Base-by-base conservation (phyloP, 2,797 vertebrate species). In the Diglossa cyanea region DNA sequence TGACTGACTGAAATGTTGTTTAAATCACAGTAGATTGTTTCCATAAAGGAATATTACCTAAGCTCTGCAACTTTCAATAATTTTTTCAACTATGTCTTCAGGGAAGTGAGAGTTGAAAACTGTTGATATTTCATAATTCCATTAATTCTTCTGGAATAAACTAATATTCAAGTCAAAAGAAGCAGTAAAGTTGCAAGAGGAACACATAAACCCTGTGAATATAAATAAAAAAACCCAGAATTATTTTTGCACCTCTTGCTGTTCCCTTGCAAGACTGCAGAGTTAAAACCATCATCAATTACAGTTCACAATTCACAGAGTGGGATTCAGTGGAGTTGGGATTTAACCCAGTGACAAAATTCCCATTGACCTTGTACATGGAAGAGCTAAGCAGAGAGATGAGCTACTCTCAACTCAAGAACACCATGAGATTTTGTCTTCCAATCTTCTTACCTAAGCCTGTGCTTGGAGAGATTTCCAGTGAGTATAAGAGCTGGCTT, bases 171-270 rank as follows among this genome's bases (percentile, higher is more conserved):
- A 65, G 20, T 90, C 11, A 76, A 88, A 88, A 58, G 13, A 58
- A 54, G 6, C 23, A 42, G 8, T 61, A 35, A 48, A 68, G 12
- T 63, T 73, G 20, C 58, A 70, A 83, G 24, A 55, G 9, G 12
- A 93, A 25, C 20, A 24, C 80, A 62, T 35, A 61, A 68, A 60
- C 15, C 9, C 17, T 47, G 2, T n/a, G 42, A 79, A 24, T 79
- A 48, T 20, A 44, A 44, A 33, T 23, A 2, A 39, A 86, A 62
- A 0, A 2, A 0, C 0, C 2, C 11, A 35, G 19, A 5, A 30
- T 57, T 87, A 25, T 82, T 87, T 84, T 91, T 62, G 13, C 21
- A 35, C 2, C 11, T 72, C 6, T 70, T 67, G 12, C 31, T 68
- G 9, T 74, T 79, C 10, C 9, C 14, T 67, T 40, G 6, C 12